Evolutionary conservation across 2,797 vertebrate genomes (phyloP), one percentile per base, ranked within the genome.

Genomic region (Netta rufina): DNA sequence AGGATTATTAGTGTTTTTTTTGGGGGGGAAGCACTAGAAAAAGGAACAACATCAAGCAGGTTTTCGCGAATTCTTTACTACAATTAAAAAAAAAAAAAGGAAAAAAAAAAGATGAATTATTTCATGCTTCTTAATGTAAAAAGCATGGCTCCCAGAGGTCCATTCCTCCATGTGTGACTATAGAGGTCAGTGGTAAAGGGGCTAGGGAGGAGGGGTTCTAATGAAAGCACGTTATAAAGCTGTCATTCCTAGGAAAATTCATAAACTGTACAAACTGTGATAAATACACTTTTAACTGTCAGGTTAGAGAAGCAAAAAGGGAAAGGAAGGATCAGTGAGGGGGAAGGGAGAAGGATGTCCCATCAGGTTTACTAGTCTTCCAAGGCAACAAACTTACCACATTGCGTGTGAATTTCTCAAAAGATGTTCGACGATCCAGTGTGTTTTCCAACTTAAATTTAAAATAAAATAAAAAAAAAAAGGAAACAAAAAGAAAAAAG

Each of bases 401-500:
- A 96, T 97, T 98, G 95, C 98, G 97, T 96, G 98, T 97, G 97
- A 98, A 98, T 98, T 98, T 98, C 97, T 98, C 98, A 98, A 98
- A 98, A 96, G 98, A 98, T 92, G 98, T 98, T 98, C 98, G 98
- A 97, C 98, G 97, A 96, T 98, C 98, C 98, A 98, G 95, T 97
- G 97, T 97, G 95, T 97, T 97, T 97, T 96, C 98, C 95, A 97
- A 98, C 98, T 98, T 98, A 97, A 96, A 92, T 94, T 95, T 97
- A 77, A 96, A 96, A 95, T 62, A 96, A 60, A 43, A 65, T 32
- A 16, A 15, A 43, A 57, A 65, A 93, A 94, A 74, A 67, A 82
- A 78, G 60, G 41, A 89, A 91, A 87, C 9, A 87, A 89, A 96
- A 92, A 76, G 9, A 88, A 91, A 81, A 81, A 91, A 89, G 86